Percentiles rank a stretch among this genome's conserved stretches.
Evolutionary conservation across 2,797 vertebrate genomes (phyloP).

Genomic region (Spheniscus humboldti): DNA sequence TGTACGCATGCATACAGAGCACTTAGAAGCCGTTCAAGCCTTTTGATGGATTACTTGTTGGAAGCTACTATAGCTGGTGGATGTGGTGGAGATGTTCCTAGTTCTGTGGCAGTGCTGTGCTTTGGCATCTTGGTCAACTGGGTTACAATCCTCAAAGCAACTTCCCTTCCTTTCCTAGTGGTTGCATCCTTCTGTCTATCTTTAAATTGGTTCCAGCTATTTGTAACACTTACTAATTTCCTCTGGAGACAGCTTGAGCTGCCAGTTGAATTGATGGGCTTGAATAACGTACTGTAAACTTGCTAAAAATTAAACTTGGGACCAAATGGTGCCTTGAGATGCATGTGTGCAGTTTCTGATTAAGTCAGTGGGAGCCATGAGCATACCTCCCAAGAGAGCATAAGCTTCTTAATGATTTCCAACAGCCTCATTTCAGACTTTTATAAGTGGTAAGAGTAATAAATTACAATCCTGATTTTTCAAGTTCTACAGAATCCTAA

Average conservation of each 20-base stretch:
- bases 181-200: background rate
- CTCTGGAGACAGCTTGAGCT: constrained; percentile 57
- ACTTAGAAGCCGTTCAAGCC: background rate
- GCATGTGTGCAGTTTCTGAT: background rate
- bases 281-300: constrained; percentile 28
- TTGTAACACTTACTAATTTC: constrained; percentile 36
- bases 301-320: constrained; percentile 47
- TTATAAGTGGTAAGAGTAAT: background rate
- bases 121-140: background rate
- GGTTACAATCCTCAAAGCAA: background rate
- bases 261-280: constrained; percentile 47
- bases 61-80: background rate
- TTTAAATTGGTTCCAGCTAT: constrained; percentile 21
- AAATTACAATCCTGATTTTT: background rate
- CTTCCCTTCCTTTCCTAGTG: background rate
- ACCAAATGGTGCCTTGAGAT: constrained; percentile 53
- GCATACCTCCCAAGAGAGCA: background rate
- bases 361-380: constrained; percentile 28
- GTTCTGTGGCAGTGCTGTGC: background rate
- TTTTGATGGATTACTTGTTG: background rate
- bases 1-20: background rate
- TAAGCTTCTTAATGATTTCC: constrained; percentile 16
- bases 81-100: background rate
- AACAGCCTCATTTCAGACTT: background rate
- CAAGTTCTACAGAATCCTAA: background rate